These are phyloP conservation scores for Prunella himalayana DNA, from an alignment of 2,113 vertebrate genomes.

Conservation along the genomic window DNA sequence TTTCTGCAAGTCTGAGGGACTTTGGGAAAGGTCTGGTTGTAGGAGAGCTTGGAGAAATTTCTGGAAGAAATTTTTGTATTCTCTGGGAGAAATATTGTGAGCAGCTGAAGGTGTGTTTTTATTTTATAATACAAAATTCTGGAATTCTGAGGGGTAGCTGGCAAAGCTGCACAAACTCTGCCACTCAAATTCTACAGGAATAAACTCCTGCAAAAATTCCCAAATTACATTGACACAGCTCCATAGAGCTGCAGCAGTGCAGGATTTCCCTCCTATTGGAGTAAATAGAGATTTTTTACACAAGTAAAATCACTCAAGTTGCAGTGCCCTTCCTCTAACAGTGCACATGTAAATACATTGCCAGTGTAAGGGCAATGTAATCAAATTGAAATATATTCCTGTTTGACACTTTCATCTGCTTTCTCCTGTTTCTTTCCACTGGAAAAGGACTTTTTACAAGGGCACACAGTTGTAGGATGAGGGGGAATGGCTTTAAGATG, in stretches of 20 bases:
- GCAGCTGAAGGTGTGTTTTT: background rate
- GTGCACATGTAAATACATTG: background rate
- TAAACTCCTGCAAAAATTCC: background rate
- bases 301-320: background rate
- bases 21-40: background rate
- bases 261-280: background rate
- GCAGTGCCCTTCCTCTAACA: background rate
- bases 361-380: background rate
- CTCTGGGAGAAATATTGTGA: background rate
- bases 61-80: background rate
- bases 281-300: background rate
- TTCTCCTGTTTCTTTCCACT: background rate
- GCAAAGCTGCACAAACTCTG: background rate
- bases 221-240: accelerated
- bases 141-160: background rate
- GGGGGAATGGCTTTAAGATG: background rate
- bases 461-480: background rate
- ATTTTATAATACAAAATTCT: accelerated
- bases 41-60: background rate
- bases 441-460: background rate
- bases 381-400: background rate
- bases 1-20: background rate
- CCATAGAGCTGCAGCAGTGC: background rate
- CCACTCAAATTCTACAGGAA: background rate
- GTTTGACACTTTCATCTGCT: background rate